Percentiles rank a stretch among this genome's conserved stretches.
Evolutionary conservation across 2,888 invertebrate species (phyloP).

Genomic region (Melolontha melolontha): DNA sequence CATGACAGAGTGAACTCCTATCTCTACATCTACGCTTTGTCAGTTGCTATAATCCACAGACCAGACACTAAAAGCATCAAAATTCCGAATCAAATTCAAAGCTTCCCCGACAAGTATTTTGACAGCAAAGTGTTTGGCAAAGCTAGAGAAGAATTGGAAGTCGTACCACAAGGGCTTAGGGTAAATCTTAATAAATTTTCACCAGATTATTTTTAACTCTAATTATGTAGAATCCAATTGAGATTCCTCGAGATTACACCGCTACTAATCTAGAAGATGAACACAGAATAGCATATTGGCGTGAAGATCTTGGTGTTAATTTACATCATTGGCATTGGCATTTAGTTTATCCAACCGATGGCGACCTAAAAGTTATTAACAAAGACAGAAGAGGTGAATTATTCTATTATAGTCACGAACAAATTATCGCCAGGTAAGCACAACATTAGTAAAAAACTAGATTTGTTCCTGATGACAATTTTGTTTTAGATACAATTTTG

Average conservation of each 20-base stretch:
- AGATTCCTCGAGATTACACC: conserved; percentile 80
- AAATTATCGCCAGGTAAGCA: conserved; percentile 69
- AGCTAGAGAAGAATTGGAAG: conserved; percentile 77
- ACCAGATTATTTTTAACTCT: not conserved
- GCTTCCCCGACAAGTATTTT: conserved; percentile 86
- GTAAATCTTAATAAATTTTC: conserved; percentile 65
- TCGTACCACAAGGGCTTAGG: conserved; percentile 72
- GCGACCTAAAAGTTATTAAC: conserved; percentile 71
- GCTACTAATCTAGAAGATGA: conserved; percentile 81
- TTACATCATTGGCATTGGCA: conserved; percentile 95
- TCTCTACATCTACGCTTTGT: conserved; percentile 82
- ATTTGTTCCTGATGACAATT: not conserved
- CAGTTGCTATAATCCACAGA: conserved; percentile 82
- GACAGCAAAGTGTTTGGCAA: conserved; percentile 78
- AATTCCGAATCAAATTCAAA: conserved; percentile 80
- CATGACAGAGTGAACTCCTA: conserved; percentile 83
- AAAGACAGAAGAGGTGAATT: conserved; percentile 84
- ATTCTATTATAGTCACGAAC: conserved; percentile 85
- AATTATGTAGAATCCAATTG: conserved; percentile 71
- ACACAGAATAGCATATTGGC: conserved; percentile 85
- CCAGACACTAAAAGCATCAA: conserved; percentile 77
- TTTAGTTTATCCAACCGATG: conserved; percentile 84
- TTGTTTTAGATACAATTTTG: conserved; percentile 72
- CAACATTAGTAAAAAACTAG: not conserved
- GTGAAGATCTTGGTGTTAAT: conserved; percentile 87